Evolutionary conservation across 2,888 invertebrate genomes (phyloP), one percentile per base, ranked within the genome.

Genomic region (Polymixis lichenea): DNA sequence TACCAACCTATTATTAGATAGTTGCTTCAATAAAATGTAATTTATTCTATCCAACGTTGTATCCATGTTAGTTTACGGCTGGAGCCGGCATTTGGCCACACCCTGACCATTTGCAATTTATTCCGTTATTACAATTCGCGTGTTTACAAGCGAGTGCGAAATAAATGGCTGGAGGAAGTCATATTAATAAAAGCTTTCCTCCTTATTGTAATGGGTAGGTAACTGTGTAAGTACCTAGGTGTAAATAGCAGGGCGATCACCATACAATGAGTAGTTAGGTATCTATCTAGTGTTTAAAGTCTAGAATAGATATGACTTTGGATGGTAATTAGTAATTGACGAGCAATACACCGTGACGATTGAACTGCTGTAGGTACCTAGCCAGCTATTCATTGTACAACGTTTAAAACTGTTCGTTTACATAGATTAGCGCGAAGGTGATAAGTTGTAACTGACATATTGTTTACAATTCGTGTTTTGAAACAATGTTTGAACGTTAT

Each of bases 401-500:
- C 55, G 60, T 74, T 74, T 62, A 60, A 84, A 70, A 17, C 62
- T 46, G 22, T 38, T 55, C 68, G 61, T 68, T 75, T 72, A 69
- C 72, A 65, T 58, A 73, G 62, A 82, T 78, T 82, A 85, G 66
- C 64, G n/a, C 15, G 19, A 13, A 85, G 69, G 72, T 82, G 76
- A 82, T 79, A 85, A 83, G 49, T 78, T 25, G 38, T 66, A 28
- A 28, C 38, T 75, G 73, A 69, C 72, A 72, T 71, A 55, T 72
- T 83, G 80, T 86, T 83, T 83, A 83, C 70, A 51, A 75, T 51
- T 22, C 32, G 51, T 74, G 80, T 74, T 75, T 79, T 72, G 28
- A 77, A 83, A 83, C 75, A 83, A 70, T 82, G 82, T 78, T 58
- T 49, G 25, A 28, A 72, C 62, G 67, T 78, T 86, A 83, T 80